These are phyloP conservation scores for Belgica antarctica DNA, from an alignment of 2,888 invertebrate species.

Conservation along the genomic window DNA sequence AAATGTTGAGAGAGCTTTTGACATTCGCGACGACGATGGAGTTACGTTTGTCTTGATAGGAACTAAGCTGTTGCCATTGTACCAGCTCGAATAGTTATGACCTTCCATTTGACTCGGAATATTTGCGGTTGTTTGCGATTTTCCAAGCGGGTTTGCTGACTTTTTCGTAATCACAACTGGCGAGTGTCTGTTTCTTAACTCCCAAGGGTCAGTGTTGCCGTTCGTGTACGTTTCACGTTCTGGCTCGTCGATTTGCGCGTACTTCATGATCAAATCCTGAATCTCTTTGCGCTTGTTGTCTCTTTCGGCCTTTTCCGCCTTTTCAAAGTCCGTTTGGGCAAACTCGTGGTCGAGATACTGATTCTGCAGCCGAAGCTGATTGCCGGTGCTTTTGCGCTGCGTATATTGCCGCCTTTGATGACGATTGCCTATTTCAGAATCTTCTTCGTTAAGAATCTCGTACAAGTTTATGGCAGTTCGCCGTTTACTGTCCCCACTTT, in stretches of 20 bases:
- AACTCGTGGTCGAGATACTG: constrained; percentile 29
- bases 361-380: not conserved
- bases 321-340: not conserved
- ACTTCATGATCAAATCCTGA: constrained; percentile 77
- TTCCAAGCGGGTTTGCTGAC: constrained; percentile 21
- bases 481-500: constrained; percentile 36
- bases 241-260: constrained; percentile 66
- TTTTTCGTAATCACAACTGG: constrained; percentile 36
- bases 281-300: constrained; percentile 81
- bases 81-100: constrained; percentile 15
- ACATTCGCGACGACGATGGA: constrained; percentile 52
- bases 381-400: constrained; percentile 51
- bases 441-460: constrained; percentile 40
- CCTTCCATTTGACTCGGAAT: not conserved
- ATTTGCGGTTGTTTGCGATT: constrained; percentile 39
- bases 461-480: constrained; percentile 39
- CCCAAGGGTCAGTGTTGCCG: constrained; percentile 25
- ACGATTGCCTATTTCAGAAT: constrained; percentile 40
- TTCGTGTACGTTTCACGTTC: not conserved
- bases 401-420: constrained; percentile 49
- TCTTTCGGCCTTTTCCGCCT: constrained; percentile 60
- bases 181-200: not conserved
- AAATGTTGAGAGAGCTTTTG: constrained; percentile 55
- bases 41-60: constrained; percentile 32
- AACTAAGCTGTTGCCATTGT: constrained; percentile 18